phyloP scores from a whole-genome alignment of 2,888 invertebrate genomes.

The Helobdella robusta region DNA sequence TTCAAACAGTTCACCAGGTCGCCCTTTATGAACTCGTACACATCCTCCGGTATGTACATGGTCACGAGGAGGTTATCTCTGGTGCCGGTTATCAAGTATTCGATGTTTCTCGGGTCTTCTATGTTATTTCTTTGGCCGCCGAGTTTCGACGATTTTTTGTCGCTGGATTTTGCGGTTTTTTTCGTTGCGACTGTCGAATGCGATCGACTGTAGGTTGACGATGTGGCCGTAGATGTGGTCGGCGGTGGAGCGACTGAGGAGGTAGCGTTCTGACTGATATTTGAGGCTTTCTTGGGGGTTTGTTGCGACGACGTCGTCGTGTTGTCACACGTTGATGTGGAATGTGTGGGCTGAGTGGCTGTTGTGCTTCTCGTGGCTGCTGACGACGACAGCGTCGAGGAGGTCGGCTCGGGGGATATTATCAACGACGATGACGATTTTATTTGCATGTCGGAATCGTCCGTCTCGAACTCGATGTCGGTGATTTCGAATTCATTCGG shows the following conservation, averaged over 20 bases:
- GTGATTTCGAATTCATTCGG: no score
- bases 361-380: no score
- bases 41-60: neutral
- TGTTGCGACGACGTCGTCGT: neutral
- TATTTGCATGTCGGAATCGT: no score
- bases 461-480: no score
- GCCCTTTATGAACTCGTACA: neutral
- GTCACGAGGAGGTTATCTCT: neutral
- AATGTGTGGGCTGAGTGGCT: no score
- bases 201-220: neutral
- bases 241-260: neutral
- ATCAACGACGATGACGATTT: no score
- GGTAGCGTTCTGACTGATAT: neutral
- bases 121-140: neutral
- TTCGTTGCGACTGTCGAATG: neutral
- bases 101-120: no score
- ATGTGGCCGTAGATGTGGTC: neutral
- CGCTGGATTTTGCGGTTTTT: neutral
- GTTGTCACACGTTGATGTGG: neutral
- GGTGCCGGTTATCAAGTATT: neutral
- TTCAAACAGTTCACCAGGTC: neutral
- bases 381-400: no score
- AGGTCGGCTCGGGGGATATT: no score
- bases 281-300: neutral
- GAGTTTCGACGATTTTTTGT: neutral